These are phyloP conservation scores for Pollimyrus isidori DNA, from an alignment of 2,113 vertebrate genomes.

Conservation along the genomic window DNA sequence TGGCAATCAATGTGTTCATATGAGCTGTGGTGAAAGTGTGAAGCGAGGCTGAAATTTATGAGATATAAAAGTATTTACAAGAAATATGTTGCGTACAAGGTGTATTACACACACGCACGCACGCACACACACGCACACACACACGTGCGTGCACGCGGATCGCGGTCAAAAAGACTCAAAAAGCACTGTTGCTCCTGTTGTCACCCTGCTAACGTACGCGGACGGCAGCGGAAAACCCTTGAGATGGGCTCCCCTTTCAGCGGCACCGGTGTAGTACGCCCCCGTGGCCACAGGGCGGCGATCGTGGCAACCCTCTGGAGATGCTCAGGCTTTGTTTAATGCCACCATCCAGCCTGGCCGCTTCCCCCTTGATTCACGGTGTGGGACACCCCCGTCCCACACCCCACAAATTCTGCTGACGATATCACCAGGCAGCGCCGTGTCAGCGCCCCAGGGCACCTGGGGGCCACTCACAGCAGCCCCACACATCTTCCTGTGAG, in stretches of 20 bases:
- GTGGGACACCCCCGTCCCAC: background rate
- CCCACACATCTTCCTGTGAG: background rate
- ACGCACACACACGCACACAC: constrained; percentile 45
- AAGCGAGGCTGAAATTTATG: background rate
- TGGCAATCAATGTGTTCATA: background rate
- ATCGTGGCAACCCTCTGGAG: background rate
- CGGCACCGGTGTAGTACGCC: background rate
- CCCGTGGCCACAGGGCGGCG: background rate
- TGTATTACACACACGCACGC: constrained; percentile 1
- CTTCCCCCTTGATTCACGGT: background rate
- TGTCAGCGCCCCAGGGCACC: background rate
- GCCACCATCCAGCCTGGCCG: background rate
- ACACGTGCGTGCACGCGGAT: constrained; percentile 27
- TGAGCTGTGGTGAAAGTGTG: background rate
- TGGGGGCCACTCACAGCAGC: background rate
- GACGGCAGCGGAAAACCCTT: background rate
- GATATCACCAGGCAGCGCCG: background rate
- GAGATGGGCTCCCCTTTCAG: background rate
- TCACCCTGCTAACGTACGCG: background rate
- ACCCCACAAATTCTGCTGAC: background rate
- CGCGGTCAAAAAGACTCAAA: constrained; percentile 37
- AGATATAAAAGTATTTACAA: background rate
- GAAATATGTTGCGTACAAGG: background rate
- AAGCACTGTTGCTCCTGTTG: constrained; percentile 33
- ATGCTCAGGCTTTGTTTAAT: background rate